Evolutionary conservation across 2,113 vertebrate species (phyloP), one percentile per base, ranked within the genome.

Genomic region (Dromiciops gliroides): DNA sequence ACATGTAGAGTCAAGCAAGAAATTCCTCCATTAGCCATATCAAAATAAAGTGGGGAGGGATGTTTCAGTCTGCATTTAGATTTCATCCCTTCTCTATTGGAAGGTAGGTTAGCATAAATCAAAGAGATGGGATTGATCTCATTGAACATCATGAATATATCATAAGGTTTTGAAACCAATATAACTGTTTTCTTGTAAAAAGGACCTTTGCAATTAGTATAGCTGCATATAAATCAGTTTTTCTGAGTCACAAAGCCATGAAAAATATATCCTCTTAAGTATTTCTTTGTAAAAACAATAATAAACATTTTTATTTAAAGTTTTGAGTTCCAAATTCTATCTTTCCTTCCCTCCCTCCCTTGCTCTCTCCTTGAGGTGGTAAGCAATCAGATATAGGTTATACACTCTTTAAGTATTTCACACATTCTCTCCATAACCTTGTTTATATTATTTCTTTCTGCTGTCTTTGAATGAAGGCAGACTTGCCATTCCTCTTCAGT

Each of bases 161-260:
- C 25, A 19, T 44, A 83, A 83, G n/a, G 19, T 44, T 83, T 83
- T 83, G n/a, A 83, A 83, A 83, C 44, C 44, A 44, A 83, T 16
- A 37, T 23, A 44, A 44, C 67, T 37, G 9, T 56, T 37, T 83
- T 83, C 16, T 83, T 83, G n/a, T 83, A 22, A 44, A 83, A 83
- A 83, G 67, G n/a, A 23, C 67, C 16, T 83, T 83, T 83, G 67
- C 67, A 83, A 23, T 23, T 91, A 16, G 31, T 47, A 48, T 90
- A 52, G 28, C 56, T 94, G 92, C 90, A 95, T 94, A 9, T 94
- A 28, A 90, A 44, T 95, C 28, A 25, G 89, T 96, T 93, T 37
- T 92, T 96, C 26, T 95, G 48, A 89, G 91, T 16, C 94, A 91
- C 67, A 91, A 92, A 94, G 2, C 22, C 37, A 67, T 91, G 91